Evolutionary conservation across 2,113 vertebrate genomes (phyloP).

Genomic region (Brienomyrus brachyistius): DNA sequence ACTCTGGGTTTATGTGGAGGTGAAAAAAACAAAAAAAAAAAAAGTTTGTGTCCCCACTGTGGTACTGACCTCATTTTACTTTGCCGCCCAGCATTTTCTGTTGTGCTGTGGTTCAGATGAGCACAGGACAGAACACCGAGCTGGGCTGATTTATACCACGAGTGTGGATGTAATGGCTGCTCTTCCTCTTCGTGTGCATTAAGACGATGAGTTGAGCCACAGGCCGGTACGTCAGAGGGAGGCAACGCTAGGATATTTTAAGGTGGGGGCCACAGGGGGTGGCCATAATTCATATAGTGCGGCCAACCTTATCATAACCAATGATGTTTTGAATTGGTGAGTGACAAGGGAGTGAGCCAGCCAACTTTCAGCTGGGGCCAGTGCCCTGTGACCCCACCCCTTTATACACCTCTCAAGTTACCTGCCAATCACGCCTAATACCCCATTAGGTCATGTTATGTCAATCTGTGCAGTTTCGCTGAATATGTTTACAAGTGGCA

Average conservation of each 20-base stretch:
- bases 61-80: neutral
- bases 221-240: neutral
- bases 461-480: neutral
- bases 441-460: neutral
- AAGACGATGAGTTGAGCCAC: neutral
- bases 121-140: neutral
- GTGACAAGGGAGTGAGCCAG: neutral
- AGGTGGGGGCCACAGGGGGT: neutral
- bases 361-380: neutral
- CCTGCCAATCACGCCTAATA: neutral
- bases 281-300: neutral
- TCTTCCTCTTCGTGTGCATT: neutral
- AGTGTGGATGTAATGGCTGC: neutral
- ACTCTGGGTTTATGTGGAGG: neutral
- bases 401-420: neutral
- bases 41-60: neutral
- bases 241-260: neutral
- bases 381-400: neutral
- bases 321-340: neutral
- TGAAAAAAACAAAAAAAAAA: neutral
- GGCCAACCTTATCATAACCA: neutral
- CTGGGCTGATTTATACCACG: neutral
- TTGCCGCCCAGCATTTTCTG: neutral
- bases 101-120: neutral
- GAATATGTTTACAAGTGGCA: neutral